Conservation (phyloP, 2,797 vertebrate genomes). For the Chloroceryle inda region DNA sequence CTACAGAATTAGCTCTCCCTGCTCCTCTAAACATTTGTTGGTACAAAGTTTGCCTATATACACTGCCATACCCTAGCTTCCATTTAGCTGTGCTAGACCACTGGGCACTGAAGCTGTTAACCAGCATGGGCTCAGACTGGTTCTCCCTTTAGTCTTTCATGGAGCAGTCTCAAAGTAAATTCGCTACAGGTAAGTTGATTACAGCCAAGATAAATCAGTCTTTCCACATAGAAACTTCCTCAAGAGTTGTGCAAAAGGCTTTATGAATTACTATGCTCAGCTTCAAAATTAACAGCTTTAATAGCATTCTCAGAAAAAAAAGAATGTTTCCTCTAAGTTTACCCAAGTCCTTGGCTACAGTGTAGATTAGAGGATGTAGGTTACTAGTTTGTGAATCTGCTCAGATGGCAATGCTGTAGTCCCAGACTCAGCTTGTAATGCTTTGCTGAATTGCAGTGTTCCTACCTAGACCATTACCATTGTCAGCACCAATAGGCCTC, state of each 20-base stretch:
- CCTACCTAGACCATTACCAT: neutral
- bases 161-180: neutral
- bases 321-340: neutral
- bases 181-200: fast-evolving
- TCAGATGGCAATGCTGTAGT: neutral
- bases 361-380: neutral
- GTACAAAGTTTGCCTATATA: neutral
- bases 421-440: neutral
- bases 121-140: neutral
- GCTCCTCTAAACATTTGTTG: neutral
- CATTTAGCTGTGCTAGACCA: neutral
- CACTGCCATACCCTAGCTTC: neutral
- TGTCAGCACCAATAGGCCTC: neutral
- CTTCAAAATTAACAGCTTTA: neutral
- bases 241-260: neutral
- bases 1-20: neutral
- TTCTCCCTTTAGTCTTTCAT: neutral
- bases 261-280: neutral
- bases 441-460: fast-evolving
- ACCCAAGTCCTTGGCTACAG: neutral
- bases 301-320: neutral
- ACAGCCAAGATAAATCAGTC: neutral
- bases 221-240: neutral
- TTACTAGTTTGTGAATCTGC: neutral
- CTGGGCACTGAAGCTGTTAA: neutral